Base-by-base conservation (phyloP, 2,888 invertebrate genomes). In the Formica aserva region DNA sequence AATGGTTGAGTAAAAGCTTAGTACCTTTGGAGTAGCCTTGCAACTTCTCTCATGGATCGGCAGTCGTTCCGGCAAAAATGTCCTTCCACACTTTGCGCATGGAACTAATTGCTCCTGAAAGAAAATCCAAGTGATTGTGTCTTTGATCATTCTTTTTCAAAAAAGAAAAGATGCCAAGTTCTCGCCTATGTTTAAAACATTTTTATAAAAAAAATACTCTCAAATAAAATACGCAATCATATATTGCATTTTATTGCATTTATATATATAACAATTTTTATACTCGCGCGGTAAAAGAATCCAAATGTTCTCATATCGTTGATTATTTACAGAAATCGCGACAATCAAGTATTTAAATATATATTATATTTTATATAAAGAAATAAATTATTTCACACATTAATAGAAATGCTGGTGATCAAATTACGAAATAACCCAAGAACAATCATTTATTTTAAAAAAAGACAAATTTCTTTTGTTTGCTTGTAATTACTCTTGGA, bases 31-130 rank as follows among this genome's bases (percentile, higher is more conserved):
- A 1, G 57, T 32, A 22, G 84, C 89, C 80, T 88, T 90, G 92
- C 95, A 96, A 87, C 95, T 95, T 88, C 95, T 94, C 89, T 95
- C 94, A 92, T 97, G 97, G 1, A 97, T 96, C 18, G 95, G 92
- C 22, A 97, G 93, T 55, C 97, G 95, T 89, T 97, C 97, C 0
- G 97, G 97, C 86, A 96, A 95, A 94, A 97, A 97, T 38, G 97
- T 97, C 67, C 97, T 95, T 13, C 96, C 96, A 92, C 97, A 97
- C 90, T 96, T 96, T 63, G 95, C 95, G 91, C 97, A 97, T 1
- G 96, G 96, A 32, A 96, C 94, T 89, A 97, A 92, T 74, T 95
- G 95, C 18, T 95, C 94, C 95, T 95, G 91, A 62, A 94, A 94
- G 82, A 67, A 74, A 85, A 66, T 69, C 63, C 38, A 38, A 22